These are phyloP conservation scores for Campylomormyrus tamandua DNA, from an alignment of 2,113 vertebrate genomes.

Conservation along the genomic window DNA sequence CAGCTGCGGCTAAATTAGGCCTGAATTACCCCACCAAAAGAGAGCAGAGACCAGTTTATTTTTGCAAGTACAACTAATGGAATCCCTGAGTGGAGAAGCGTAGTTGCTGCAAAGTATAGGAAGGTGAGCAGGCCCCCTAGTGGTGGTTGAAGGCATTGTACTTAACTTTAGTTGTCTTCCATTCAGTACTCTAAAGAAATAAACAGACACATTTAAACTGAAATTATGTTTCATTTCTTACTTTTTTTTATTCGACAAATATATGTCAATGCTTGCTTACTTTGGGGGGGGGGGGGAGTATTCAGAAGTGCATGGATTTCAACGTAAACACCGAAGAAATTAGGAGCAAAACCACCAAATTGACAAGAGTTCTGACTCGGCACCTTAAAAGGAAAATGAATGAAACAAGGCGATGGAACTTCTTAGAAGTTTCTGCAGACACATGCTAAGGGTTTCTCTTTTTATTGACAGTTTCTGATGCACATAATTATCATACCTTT, in stretches of 20 bases:
- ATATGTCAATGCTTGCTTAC: constrained; percentile 64
- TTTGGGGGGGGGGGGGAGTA: constrained; percentile 33
- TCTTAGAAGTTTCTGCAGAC: constrained; percentile 12
- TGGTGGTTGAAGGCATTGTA: constrained; percentile 18
- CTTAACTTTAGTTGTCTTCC: neutral
- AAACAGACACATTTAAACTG: constrained; percentile 16
- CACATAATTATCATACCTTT: constrained; percentile 29
- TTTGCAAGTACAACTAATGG: neutral
- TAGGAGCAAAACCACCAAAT: constrained; percentile 35
- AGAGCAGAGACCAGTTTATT: neutral
- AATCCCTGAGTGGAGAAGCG: neutral
- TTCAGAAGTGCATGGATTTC: constrained; percentile 60
- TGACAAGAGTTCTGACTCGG: constrained; percentile 49
- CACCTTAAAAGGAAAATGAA: constrained; percentile 45
- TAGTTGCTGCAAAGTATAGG: neutral
- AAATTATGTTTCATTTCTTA: constrained; percentile 45
- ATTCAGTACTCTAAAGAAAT: constrained; percentile 6
- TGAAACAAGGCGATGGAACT: constrained; percentile 39
- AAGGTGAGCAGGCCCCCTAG: constrained; percentile 42
- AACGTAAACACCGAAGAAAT: constrained; percentile 45
- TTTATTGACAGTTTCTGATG: constrained; percentile 22
- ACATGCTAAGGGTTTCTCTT: constrained; percentile 29
- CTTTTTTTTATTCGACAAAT: constrained; percentile 68
- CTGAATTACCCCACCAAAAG: neutral
- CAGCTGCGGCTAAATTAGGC: neutral